Evolutionary conservation across 2,888 invertebrate genomes (phyloP).

Genomic region (Parnassius mnemosyne): DNA sequence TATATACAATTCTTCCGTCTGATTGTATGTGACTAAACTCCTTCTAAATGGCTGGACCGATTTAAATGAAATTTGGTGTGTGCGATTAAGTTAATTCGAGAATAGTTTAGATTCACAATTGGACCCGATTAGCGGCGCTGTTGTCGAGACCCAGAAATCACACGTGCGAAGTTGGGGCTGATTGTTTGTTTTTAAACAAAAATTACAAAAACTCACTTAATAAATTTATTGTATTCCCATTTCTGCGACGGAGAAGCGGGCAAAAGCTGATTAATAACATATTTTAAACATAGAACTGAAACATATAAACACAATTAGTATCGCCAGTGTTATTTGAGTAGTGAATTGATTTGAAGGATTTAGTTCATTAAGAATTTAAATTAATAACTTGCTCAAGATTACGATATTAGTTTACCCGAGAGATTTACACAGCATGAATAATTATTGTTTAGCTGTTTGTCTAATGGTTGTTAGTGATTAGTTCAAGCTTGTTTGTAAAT

Average conservation of each 20-base stretch:
- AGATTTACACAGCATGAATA: conserved; percentile 23
- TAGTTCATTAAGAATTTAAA: conserved; percentile 18
- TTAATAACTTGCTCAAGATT: conserved; percentile 24
- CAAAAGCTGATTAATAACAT: not conserved
- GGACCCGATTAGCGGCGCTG: no score
- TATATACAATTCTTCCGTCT: no score
- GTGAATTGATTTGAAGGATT: conserved; percentile 22
- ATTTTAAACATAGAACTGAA: no score
- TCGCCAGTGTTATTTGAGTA: conserved; percentile 1
- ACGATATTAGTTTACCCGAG: conserved; percentile 14
- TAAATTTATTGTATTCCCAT: not conserved
- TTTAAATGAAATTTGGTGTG: no score
- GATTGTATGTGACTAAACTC: no score
- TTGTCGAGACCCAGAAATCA: no score
- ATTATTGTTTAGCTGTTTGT: conserved; percentile 19
- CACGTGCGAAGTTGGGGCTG: no score
- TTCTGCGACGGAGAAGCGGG: not conserved
- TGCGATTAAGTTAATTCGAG: no score
- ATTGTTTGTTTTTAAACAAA: not conserved
- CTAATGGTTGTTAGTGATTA: conserved; percentile 22
- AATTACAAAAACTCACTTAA: not conserved
- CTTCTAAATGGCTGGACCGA: no score
- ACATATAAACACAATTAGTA: no score
- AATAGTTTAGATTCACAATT: no score
- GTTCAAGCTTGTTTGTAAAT: conserved; percentile 20